Percentiles rank a stretch among this genome's conserved stretches.
These are phyloP conservation scores for Mylabris phalerata DNA, from an alignment of 1,140 invertebrate genomes.

Conservation along the genomic window DNA sequence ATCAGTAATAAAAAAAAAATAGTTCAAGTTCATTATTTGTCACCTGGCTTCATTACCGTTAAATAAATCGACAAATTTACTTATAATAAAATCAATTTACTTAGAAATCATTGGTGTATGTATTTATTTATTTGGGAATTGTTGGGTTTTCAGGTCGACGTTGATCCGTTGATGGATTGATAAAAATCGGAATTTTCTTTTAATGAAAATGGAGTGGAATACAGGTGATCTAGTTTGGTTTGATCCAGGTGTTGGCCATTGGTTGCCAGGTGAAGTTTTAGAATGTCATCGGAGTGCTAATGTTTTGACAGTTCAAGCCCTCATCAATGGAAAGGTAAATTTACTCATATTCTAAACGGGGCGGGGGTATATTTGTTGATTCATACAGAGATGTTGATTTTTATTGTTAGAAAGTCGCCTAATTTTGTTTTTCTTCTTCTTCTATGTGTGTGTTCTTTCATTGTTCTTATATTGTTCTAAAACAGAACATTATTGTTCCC, in stretches of 20 bases:
- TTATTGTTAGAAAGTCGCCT: no score
- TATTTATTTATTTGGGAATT: not conserved
- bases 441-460: no score
- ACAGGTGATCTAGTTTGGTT: conserved; percentile 87
- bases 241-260: conserved; percentile 81
- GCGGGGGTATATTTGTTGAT: no score
- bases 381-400: no score
- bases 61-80: not conserved
- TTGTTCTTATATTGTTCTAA: no score
- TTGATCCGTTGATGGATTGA: not conserved
- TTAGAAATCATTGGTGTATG: not conserved
- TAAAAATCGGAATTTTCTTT: not conserved
- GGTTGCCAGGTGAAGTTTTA: conserved; percentile 80
- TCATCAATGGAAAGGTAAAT: conserved; percentile 78
- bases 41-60: not conserved
- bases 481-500: no score
- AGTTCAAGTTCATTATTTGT: no score
- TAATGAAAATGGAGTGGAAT: conserved; percentile 47
- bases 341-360: no score
- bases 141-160: not conserved
- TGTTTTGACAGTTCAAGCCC: conserved; percentile 78
- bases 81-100: not conserved
- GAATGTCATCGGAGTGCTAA: conserved; percentile 83
- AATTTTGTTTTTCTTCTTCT: no score
- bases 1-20: no score